Base-by-base conservation (phyloP, 2,888 invertebrate species). In the Metallyticus violacea region DNA sequence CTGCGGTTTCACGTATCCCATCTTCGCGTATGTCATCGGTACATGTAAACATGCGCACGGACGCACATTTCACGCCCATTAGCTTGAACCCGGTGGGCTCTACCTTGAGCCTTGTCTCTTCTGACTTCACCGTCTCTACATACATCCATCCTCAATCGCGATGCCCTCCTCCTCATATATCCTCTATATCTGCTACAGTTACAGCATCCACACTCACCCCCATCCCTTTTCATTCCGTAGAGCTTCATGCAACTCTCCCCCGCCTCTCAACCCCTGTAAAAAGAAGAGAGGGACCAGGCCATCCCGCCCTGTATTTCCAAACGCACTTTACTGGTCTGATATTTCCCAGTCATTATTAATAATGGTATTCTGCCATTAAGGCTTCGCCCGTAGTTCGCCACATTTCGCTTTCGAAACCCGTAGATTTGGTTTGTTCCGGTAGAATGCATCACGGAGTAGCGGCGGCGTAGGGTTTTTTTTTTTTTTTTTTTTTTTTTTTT, bases 291-390 rank as follows among this genome's bases (percentile, higher is more conserved):
- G 82, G 26, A 26, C 22, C 27, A 80, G 80, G 80, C 27, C 27
- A 81, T 25, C 9, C 77, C 77, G 77, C 77, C 77, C 83, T 86
- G 82, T 86, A 86, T 86, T 86, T 86, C 79, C 86, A 85, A 85
- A 85, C 86, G 86, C 85, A 86, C 86, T 85, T 84, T 86, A 85
- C 83, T 79, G 27, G 25, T 26, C 85, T 78, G 89, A 89, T 89
- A 89, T 89, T 89, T 88, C 89, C 86, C 88, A 89, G 89, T 89
- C 89, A 89, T 90, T 90, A 90, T 90, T 89, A 90, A 90, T 90
- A 90, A 90, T 90, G 90, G 89, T 89, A 89, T 89, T 89, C 90
- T 88, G 88, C 89, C 89, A 89, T 90, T 89, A 89, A 88, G 87
- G 80, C 85, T 85, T 25, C 29, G 86, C 77, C 77, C 77, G 87